These are phyloP conservation scores for Fregata magnificens DNA, from an alignment of 2,113 vertebrate genomes.

Conservation along the genomic window DNA sequence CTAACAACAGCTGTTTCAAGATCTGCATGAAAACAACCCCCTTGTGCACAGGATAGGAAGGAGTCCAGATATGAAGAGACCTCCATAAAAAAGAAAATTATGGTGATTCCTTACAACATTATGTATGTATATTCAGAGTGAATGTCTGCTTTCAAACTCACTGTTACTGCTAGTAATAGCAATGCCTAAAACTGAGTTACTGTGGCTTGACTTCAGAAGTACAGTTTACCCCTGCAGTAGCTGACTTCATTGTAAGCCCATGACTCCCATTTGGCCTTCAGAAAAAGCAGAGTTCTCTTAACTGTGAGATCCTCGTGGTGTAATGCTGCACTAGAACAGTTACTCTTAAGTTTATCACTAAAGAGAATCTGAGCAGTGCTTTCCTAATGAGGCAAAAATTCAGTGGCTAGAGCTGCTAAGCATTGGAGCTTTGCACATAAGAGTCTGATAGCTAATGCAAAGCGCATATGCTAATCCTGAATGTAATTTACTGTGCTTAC, in stretches of 20 bases:
- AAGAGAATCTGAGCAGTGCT: neutral
- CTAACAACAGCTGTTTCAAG: neutral
- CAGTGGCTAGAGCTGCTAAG: neutral
- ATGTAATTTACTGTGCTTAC: constrained; percentile 10
- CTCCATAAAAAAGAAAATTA: neutral
- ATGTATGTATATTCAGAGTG: neutral
- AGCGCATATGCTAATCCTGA: neutral
- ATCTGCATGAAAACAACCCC: neutral
- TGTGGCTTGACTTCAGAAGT: neutral
- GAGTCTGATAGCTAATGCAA: neutral
- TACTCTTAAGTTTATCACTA: neutral
- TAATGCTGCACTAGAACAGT: neutral
- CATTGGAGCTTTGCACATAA: neutral
- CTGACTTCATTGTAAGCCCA: neutral
- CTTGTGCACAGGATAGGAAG: neutral
- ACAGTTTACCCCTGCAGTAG: neutral
- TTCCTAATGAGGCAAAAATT: neutral
- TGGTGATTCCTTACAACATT: neutral
- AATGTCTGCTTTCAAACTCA: neutral
- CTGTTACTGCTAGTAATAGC: neutral
- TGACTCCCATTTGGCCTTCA: neutral
- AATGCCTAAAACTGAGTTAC: neutral
- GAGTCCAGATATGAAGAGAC: neutral
- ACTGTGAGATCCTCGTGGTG: neutral
- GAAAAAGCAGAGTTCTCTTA: neutral